These are phyloP conservation scores for Encarsia formosa DNA, from an alignment of 2,888 invertebrate species.

Conservation along the genomic window DNA sequence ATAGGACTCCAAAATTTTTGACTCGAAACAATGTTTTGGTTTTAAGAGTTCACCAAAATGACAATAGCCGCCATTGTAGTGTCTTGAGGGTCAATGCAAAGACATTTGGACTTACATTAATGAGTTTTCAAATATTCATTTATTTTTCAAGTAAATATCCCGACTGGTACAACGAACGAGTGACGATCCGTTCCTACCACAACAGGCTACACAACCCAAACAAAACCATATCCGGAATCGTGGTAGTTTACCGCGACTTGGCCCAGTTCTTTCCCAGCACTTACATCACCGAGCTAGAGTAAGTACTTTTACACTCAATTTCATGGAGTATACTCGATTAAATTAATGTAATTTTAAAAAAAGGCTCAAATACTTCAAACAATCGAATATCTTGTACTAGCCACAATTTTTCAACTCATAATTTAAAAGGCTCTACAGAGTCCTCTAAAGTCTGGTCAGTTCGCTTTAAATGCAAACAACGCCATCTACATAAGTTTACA, in stretches of 20 bases:
- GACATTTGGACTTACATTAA: background rate
- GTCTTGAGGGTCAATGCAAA: background rate
- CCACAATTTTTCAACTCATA: no score
- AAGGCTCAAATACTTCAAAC: no score
- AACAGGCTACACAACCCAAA: conserved; percentile 35
- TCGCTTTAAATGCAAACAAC: no score
- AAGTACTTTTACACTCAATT: conserved; percentile 48
- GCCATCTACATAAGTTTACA: no score
- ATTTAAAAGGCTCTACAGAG: no score
- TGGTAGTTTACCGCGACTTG: conserved; percentile 63
- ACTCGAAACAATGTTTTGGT: background rate
- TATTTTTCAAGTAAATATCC: conserved; percentile 45
- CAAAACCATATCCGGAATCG: conserved; percentile 47
- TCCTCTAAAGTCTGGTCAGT: no score
- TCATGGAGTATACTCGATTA: no score
- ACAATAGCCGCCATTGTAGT: background rate
- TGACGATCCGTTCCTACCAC: conserved; percentile 45
- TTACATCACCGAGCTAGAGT: conserved; percentile 62
- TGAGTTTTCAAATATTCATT: background rate
- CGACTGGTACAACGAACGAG: conserved; percentile 50
- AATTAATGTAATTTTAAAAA: no score
- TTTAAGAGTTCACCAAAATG: no score
- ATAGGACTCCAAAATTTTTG: background rate
- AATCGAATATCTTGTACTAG: no score
- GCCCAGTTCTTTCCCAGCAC: conserved; percentile 61